A percentile compares a stretch with the other conserved stretches of the same genome.
phyloP scores from a whole-genome alignment of 2,888 invertebrate species.

The Augochlorella aurata region DNA sequence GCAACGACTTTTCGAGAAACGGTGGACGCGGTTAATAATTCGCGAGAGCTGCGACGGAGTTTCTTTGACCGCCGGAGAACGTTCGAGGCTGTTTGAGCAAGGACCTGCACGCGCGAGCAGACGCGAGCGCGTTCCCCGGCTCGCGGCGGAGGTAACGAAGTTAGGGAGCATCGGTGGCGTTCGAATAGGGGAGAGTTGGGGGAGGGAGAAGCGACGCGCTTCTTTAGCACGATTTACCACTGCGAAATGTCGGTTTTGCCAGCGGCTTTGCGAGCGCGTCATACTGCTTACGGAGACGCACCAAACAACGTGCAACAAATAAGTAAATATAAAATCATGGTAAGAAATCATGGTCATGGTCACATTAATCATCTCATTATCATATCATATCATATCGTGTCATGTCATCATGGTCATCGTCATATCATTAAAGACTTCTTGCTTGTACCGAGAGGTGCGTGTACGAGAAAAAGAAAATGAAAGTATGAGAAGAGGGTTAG shows the following conservation, averaged over 20 bases:
- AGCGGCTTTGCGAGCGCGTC: conserved; percentile 73
- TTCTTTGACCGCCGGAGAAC: neutral
- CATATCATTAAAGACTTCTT: conserved; percentile 71
- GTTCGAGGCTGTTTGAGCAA: too few species aligned
- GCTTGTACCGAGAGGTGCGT: conserved; percentile 68
- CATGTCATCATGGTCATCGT: conserved; percentile 74
- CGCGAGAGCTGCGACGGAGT: neutral
- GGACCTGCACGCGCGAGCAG: too few species aligned
- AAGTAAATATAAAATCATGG: conserved; percentile 79
- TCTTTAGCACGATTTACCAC: conserved; percentile 20
- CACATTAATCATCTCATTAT: conserved; percentile 79
- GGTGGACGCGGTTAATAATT: neutral
- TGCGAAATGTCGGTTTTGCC: conserved; percentile 68
- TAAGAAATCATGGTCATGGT: conserved; percentile 79
- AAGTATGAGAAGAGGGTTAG: conserved; percentile 27
- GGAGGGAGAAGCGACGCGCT: neutral
- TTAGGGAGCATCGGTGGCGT: neutral
- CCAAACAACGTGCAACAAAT: conserved; percentile 81
- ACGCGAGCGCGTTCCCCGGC: too few species aligned
- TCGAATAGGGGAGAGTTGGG: neutral
- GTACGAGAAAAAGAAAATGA: conserved; percentile 57
- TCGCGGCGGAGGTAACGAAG: too few species aligned
- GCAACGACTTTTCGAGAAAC: neutral
- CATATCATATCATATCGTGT: conserved; percentile 76
- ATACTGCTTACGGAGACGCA: conserved; percentile 80